Percentiles rank a stretch among this genome's conserved stretches.
phyloP scores from a whole-genome alignment of 1,140 invertebrate genomes.

The Aradophagus sp. region DNA sequence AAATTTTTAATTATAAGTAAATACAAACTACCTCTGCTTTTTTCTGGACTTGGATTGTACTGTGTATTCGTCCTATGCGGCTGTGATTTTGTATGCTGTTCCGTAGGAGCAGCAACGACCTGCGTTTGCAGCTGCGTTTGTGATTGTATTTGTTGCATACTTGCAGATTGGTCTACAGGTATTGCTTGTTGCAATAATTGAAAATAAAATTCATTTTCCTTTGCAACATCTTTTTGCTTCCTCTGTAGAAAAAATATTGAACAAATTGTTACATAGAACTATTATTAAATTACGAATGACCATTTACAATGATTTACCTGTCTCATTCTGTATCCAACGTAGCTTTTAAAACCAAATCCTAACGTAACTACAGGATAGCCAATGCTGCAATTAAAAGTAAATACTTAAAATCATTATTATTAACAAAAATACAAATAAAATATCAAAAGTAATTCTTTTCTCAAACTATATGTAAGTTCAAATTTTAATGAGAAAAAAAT shows the following conservation, averaged over 20 bases:
- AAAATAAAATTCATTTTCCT: conserved; percentile 97
- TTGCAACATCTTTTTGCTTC: conserved; percentile 93
- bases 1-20: conserved; percentile 62
- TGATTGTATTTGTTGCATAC: conserved; percentile 72
- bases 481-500: too few relatives aligned
- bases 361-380: conserved; percentile 98
- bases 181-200: conserved; percentile 93
- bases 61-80: conserved; percentile 71
- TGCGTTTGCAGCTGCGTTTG: conserved; percentile 67
- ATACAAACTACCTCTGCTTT: conserved; percentile 76
- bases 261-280: neutral
- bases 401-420: conserved; percentile 17
- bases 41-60: conserved; percentile 75
- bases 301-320: conserved; percentile 71
- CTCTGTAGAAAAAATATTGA: conserved; percentile 76
- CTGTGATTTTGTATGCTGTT: conserved; percentile 72
- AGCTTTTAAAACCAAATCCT: conserved; percentile 97
- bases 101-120: conserved; percentile 59
- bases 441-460: too few relatives aligned
- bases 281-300: neutral
- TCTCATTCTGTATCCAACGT: conserved; percentile 92
- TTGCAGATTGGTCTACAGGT: conserved; percentile 82
- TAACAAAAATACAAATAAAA: too few relatives aligned
- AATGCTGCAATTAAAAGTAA: conserved; percentile 80
- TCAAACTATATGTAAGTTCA: too few relatives aligned